Evolutionary conservation across 2,888 invertebrate genomes (phyloP).

Genomic region (Candidula unifasciata): DNA sequence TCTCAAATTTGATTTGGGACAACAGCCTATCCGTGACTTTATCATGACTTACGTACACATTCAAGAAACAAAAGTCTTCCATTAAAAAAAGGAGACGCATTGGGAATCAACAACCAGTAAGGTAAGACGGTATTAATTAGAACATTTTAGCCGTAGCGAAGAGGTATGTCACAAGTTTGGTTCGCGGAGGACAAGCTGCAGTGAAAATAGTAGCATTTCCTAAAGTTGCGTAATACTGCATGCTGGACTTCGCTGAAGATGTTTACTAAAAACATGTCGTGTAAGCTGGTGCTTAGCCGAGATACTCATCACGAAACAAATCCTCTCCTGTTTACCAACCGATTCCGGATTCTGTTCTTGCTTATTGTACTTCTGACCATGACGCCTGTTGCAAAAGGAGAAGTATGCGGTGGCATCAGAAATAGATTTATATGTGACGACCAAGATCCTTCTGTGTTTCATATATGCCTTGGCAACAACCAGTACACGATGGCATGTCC

Average conservation of each 20-base stretch:
- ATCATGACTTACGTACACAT: neutral
- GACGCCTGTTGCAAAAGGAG: neutral
- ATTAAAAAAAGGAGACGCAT: neutral
- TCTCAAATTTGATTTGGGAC: neutral
- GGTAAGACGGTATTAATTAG: too few species aligned
- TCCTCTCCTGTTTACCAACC: neutral
- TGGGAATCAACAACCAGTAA: too few species aligned
- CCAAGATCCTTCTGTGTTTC: conserved; percentile 54
- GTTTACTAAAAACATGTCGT: neutral
- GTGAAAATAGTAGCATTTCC: too few species aligned
- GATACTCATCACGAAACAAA: neutral
- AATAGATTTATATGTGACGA: conserved; percentile 56
- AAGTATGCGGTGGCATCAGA: conserved; percentile 51
- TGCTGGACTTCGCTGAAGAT: neutral
- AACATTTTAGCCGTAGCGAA: too few species aligned
- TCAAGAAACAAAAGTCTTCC: neutral
- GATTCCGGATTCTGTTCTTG: neutral
- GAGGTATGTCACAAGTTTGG: too few species aligned
- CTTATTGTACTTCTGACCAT: neutral
- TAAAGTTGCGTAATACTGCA: too few species aligned
- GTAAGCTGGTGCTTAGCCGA: neutral
- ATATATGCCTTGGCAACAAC: conserved; percentile 57
- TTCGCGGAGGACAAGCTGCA: too few species aligned
- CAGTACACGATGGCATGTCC: conserved; percentile 58
- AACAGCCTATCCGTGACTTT: too few species aligned